Conservation (phyloP, 2,797 vertebrate species). For the Propithecus deckenii region DNA sequence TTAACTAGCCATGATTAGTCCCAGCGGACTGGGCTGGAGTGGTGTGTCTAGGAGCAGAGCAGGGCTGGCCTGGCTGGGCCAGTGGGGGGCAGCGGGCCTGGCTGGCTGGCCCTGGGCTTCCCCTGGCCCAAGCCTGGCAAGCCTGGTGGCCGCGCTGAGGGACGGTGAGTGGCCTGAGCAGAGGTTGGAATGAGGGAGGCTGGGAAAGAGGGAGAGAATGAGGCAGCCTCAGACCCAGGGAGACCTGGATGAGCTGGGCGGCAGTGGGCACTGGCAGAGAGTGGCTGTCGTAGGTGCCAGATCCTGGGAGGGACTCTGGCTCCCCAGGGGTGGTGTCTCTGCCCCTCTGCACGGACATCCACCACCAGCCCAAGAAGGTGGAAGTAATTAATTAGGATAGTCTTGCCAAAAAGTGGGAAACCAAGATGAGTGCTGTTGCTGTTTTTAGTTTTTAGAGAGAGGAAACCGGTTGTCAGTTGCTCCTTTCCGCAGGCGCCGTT, state of each 20-base stretch:
- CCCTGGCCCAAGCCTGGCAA: background rate
- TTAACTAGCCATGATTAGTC: constrained; percentile 83
- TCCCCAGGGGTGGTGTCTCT: background rate
- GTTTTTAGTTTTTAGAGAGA: background rate
- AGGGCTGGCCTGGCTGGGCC: constrained; percentile 37
- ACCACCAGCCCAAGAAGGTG: background rate
- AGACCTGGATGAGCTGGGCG: background rate
- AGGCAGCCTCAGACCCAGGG: background rate
- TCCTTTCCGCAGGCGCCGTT: fast-evolving
- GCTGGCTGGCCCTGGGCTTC: background rate
- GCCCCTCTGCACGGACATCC: background rate
- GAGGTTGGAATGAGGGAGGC: background rate
- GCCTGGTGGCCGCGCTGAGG: background rate
- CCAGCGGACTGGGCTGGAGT: constrained; percentile 80
- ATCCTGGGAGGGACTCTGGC: fast-evolving
- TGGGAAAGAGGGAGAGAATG: background rate
- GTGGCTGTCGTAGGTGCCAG: background rate
- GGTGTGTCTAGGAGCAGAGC: constrained; percentile 57
- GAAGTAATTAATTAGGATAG: background rate
- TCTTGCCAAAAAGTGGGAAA: background rate
- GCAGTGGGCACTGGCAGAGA: background rate
- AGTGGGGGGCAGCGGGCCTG: constrained; percentile 53
- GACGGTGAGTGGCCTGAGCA: constrained; percentile 53
- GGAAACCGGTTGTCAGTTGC: background rate
- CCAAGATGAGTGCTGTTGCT: too few relatives aligned